These are phyloP conservation scores for Eriocheir sinensis DNA, from an alignment of 1,140 invertebrate species.

Conservation along the genomic window DNA sequence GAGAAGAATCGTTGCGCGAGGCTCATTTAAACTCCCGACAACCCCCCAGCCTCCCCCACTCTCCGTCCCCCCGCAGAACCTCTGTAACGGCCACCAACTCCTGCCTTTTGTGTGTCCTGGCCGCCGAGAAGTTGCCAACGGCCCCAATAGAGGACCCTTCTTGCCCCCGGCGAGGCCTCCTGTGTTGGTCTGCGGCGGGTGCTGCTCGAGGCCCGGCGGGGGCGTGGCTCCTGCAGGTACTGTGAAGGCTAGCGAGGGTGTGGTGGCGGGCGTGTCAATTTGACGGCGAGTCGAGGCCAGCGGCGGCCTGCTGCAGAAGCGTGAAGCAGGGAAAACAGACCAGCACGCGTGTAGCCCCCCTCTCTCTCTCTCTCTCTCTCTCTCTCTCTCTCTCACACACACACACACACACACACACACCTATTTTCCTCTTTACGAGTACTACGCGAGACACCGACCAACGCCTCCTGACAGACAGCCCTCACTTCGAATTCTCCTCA, in stretches of 20 bases:
- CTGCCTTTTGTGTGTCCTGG: constrained; percentile 66
- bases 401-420: neutral
- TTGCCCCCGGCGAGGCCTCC: neutral
- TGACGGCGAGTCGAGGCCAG: neutral
- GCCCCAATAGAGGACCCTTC: neutral
- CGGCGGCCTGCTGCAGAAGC: neutral
- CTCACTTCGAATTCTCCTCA: neutral
- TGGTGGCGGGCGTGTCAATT: neutral
- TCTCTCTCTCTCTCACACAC: constrained; percentile 55
- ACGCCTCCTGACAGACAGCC: neutral
- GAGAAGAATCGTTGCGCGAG: constrained; percentile 63
- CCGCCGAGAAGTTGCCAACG: neutral
- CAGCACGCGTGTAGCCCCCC: neutral
- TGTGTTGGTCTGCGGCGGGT: neutral
- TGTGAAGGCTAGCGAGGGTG: neutral
- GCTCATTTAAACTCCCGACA: constrained; percentile 54
- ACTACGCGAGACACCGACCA: too few species aligned
- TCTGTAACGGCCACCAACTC: constrained; percentile 71
- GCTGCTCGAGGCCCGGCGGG: neutral
- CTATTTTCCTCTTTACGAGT: too few species aligned
- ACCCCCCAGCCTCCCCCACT: neutral
- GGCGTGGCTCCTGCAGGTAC: neutral
- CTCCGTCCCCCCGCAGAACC: neutral
- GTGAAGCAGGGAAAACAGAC: neutral
- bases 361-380: constrained; percentile 55